phyloP scores from a whole-genome alignment of 2,888 invertebrate species.

The Cremastinae sp. region DNA sequence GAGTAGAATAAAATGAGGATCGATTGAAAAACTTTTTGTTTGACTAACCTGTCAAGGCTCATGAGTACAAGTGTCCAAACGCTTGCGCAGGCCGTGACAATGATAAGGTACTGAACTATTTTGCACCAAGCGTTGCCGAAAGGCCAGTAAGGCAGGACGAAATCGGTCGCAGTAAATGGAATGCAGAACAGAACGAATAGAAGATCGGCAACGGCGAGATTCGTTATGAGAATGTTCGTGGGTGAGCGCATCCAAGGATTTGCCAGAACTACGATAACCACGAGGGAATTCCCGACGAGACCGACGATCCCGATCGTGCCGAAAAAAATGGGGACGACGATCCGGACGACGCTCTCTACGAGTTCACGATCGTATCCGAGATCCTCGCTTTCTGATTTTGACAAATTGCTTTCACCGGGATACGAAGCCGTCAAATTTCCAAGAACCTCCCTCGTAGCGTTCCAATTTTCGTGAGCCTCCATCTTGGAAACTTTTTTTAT shows the following conservation, averaged over 20 bases:
- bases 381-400: slow-evolving; percentile 61
- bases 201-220: slow-evolving; percentile 93
- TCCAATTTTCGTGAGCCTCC: slow-evolving; percentile 48
- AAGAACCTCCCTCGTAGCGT: slow-evolving; percentile 47
- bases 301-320: slow-evolving; percentile 93
- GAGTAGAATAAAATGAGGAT: neutral
- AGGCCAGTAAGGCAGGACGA: slow-evolving; percentile 93
- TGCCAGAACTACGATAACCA: slow-evolving; percentile 92
- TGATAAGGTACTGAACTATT: slow-evolving; percentile 94
- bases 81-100: slow-evolving; percentile 95
- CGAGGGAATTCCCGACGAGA: slow-evolving; percentile 93
- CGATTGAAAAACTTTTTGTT: neutral
- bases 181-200: slow-evolving; percentile 96
- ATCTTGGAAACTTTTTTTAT: slow-evolving; percentile 33
- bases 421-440: slow-evolving; percentile 45
- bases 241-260: slow-evolving; percentile 96
- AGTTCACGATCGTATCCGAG: slow-evolving; percentile 72
- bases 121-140: slow-evolving; percentile 95
- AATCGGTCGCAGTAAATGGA: slow-evolving; percentile 95
- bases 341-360: slow-evolving; percentile 84
- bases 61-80: slow-evolving; percentile 96
- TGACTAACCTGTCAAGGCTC: slow-evolving; percentile 88
- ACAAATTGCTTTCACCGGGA: slow-evolving; percentile 35
- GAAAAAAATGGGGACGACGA: slow-evolving; percentile 91
- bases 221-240: slow-evolving; percentile 95